phyloP scores from a whole-genome alignment of 2,797 vertebrate species.

The Peromyscus aztecus region DNA sequence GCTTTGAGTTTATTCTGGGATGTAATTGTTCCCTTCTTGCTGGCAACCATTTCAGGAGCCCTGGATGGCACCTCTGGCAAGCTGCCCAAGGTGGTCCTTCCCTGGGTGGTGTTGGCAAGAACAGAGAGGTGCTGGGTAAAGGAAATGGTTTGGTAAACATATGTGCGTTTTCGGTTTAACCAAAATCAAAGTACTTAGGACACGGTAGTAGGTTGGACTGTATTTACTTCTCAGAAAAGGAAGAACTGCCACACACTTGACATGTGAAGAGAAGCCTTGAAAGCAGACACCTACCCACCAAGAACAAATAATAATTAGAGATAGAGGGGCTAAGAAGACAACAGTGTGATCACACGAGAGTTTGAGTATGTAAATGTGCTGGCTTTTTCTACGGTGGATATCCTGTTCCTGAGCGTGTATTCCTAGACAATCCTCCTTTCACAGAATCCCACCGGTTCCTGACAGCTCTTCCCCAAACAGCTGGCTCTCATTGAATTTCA shows the following conservation, averaged over 20 bases:
- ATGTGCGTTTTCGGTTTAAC: constrained; percentile 67
- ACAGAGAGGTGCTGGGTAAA: constrained; percentile 37
- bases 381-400: constrained; percentile 71
- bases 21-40: constrained; percentile 31
- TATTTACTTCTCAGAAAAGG: constrained; percentile 71
- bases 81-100: constrained; percentile 41
- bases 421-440: constrained; percentile 74
- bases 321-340: constrained; percentile 70
- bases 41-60: constrained; percentile 58
- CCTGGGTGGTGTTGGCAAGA: constrained; percentile 39
- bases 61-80: constrained; percentile 56
- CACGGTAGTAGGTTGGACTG: constrained; percentile 11
- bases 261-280: constrained; percentile 70
- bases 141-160: constrained; percentile 68
- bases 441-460: constrained; percentile 76
- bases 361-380: constrained; percentile 72
- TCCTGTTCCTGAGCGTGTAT: constrained; percentile 76
- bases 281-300: constrained; percentile 72
- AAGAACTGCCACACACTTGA: constrained; percentile 46
- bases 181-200: constrained; percentile 72
- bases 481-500: constrained; percentile 84
- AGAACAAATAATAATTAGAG: constrained; percentile 69
- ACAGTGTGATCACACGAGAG: constrained; percentile 60
- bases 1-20: constrained; percentile 57
- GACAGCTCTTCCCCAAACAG: constrained; percentile 84